Conservation (phyloP, 2,113 vertebrate genomes). For the Callopanchax toddi region DNA sequence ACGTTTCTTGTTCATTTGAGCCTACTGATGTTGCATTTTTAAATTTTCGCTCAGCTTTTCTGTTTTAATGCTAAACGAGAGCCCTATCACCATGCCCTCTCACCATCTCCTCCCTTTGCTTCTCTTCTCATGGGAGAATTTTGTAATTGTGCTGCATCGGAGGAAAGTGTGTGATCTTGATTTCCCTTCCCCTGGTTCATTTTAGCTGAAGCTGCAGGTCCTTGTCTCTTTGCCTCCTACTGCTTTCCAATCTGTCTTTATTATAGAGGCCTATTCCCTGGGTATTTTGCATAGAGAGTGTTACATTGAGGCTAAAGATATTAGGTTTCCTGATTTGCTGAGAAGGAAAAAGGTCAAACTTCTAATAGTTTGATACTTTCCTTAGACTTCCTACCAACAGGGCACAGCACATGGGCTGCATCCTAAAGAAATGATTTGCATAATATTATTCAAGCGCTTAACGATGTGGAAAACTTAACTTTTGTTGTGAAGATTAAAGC, state of each 20-base stretch:
- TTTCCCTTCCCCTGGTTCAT: conserved; percentile 51
- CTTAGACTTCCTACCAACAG: conserved; percentile 9
- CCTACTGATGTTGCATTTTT: conserved; percentile 2
- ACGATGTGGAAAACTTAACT: conserved; percentile 51
- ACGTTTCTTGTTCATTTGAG: not conserved
- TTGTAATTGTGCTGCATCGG: conserved; percentile 63
- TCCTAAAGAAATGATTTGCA: conserved; percentile 19
- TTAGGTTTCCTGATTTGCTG: conserved; percentile 49
- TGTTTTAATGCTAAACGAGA: conserved; percentile 32
- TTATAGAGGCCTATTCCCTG: conserved; percentile 49
- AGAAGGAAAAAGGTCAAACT: conserved; percentile 36
- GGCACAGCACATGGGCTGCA: conserved; percentile 1
- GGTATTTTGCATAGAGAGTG: conserved; percentile 50
- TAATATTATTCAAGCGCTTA: conserved; percentile 40
- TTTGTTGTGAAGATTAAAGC: conserved; percentile 49
- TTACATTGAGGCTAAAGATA: conserved; percentile 54
- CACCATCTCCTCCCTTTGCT: conserved; percentile 24
- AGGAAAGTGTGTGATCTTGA: conserved; percentile 51
- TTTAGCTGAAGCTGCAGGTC: conserved; percentile 76
- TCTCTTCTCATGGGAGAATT: conserved; percentile 50
- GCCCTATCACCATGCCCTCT: conserved; percentile 25
- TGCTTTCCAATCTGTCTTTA: conserved; percentile 76
- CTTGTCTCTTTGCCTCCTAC: conserved; percentile 70
- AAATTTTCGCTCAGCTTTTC: conserved; percentile 20
- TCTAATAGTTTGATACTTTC: conserved; percentile 43